Percentiles rank a stretch among this genome's conserved stretches.
Evolutionary conservation across 1,140 invertebrate species (phyloP).

Genomic region (Penaeus vannamei): DNA sequence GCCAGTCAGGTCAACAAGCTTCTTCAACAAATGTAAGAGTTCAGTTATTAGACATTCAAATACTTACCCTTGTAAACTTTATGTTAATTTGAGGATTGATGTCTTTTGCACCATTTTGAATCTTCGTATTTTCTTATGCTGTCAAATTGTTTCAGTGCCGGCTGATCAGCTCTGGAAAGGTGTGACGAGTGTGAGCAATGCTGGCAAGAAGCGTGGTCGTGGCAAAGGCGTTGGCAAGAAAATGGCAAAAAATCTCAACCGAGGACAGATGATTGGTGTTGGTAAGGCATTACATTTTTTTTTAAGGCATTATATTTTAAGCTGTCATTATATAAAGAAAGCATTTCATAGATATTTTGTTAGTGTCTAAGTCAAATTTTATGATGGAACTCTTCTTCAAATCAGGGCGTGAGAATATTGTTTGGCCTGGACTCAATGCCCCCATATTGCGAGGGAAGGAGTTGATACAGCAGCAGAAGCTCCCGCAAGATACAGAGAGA

Average conservation of each 20-base stretch:
- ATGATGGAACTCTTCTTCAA: slow-evolving; percentile 39
- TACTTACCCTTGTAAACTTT: not conserved
- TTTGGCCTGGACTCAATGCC: slow-evolving; percentile 93
- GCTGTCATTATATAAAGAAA: not conserved
- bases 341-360: too few relatives aligned
- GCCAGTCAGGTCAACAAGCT: slow-evolving; percentile 18
- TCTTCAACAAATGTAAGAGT: slow-evolving; percentile 41
- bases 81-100: not conserved
- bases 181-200: slow-evolving; percentile 94
- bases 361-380: too few relatives aligned
- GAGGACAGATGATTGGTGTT: slow-evolving; percentile 89
- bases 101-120: not conserved
- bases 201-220: slow-evolving; percentile 93
- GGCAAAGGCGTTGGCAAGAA: slow-evolving; percentile 84
- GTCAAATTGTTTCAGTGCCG: slow-evolving; percentile 76
- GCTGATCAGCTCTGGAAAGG: slow-evolving; percentile 93
- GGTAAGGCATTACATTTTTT: slow-evolving; percentile 74
- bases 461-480: slow-evolving; percentile 79
- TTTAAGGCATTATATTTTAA: too few relatives aligned
- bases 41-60: not conserved
- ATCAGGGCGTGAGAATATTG: slow-evolving; percentile 82
- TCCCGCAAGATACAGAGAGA: slow-evolving; percentile 82
- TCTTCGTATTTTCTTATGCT: slow-evolving; percentile 12
- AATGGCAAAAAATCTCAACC: slow-evolving; percentile 87
- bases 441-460: slow-evolving; percentile 86